Base-by-base conservation (phyloP, 2,113 vertebrate genomes). In the Ifrita kowaldi region DNA sequence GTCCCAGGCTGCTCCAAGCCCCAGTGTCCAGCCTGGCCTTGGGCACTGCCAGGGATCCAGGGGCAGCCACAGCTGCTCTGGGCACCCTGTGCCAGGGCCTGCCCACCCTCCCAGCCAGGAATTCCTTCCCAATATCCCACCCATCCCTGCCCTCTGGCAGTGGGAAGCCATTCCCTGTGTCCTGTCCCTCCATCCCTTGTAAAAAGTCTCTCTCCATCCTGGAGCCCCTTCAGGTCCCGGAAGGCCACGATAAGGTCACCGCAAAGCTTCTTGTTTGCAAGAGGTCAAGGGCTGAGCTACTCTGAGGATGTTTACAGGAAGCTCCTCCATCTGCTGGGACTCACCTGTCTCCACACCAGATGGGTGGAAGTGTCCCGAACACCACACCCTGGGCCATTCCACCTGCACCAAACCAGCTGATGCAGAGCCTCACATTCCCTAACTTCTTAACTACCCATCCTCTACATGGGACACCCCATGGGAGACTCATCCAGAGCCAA, bases 61-160 rank as follows among this genome's bases (percentile, higher is more conserved):
- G 39, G 47, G 11, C 69, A 47, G 53, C n/a, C 53, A 2, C 69
- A 60, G 46, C 70, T 41, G 2, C 53, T 68, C 70, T 68, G 87
- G 46, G 20, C 10, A 68, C 2, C 6, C n/a, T n/a, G 11, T 18
- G 16, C 62, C 83, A 67, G 71, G 10, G 4, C 26, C 35, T 42
- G 0, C 8, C 3, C 71, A 14, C 32, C 37, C 4, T 68, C 3
- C 2, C 52, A 67, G 3, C 2, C 1, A 59, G 1, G 1, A 75
- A 67, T 86, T 59, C 37, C 53, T 12, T 0, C 60, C 71, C 71
- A 17, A 2, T 3, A 1, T 60, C 37, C 37, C 63, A 75, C 0
- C 39, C 2, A 18, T 0, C 41, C 19, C 42, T 56, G 41, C 30
- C 30, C 59, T 39, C 41, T 55, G 69, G 28, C 50, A 56, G 1